Evolutionary conservation across 2,797 vertebrate genomes (phyloP), one percentile per base, ranked within the genome.

Genomic region (Clarias pachynema): DNA sequence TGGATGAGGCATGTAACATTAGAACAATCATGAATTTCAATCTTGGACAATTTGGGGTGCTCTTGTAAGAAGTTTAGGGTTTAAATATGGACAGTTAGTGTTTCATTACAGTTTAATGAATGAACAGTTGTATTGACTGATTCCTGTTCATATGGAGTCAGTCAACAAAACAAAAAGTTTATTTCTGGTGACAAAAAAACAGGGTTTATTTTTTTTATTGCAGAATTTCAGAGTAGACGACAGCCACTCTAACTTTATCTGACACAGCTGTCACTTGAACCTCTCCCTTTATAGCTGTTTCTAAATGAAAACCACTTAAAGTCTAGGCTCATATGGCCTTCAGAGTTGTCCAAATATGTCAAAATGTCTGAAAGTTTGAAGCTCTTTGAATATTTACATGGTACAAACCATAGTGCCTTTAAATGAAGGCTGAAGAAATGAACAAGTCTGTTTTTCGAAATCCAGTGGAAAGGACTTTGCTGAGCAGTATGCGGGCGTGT

Each of bases 241-340:
- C 37, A 80, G 56, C 40, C 40, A 56, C 18, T 66, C 9, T 66
- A 66, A 66, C 44, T 66, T 81, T 56, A 78, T 84, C 73, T 84
- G 29, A 78, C 29, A 78, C 24, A 69, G 73, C 22, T 84, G 83
- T 84, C 73, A 68, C 8, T 65, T 37, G 22, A 24, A 59, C 37
- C 34, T 16, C 24, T 81, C 20, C 66, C 14, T 73, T 72, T 49
- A 69, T 66, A 69, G 63, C 34, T 59, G n/a, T 70, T 70, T 70
- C 24, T 73, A 70, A 73, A 73, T 56, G 26, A 85, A 78, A 77
- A 69, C 40, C 60, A 84, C 83, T 84, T 62, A 79, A 79, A 79
- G 68, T 70, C 80, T 69, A 40, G 63, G n/a, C 14, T 59, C 62
- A 53, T n/a, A 15, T 29, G 14, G 72, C 53, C 24, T 68, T 57